Evolutionary conservation across 1,140 invertebrate species (phyloP), one percentile per base, ranked within the genome.

Genomic region (Nephila pilipes): DNA sequence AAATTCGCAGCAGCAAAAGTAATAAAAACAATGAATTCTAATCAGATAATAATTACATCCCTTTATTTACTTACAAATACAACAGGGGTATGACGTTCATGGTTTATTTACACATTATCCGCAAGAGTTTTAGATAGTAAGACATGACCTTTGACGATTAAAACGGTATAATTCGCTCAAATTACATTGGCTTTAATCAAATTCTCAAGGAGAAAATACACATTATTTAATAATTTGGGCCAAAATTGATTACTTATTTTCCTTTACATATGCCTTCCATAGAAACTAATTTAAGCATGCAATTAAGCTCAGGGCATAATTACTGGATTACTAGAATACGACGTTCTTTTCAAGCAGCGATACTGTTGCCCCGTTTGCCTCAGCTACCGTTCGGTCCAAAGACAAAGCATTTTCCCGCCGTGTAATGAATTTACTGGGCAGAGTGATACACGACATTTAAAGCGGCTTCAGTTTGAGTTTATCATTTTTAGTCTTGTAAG

Each of bases 391-490:
- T 14, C 29, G 6, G 2, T 80, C 38, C 22, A n/a, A 20, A 12
- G 60, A 91, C 89, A 91, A 91, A 63, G 79, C 46, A 25, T 57
- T 29, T n/a, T 63, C 55, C 89, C 58, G 36, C 89, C 89, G 83
- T 91, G 83, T 91, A 91, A 83, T 54, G 36, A 91, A 57, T 91
- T 91, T 91, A 91, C 79, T 83, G 89, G 83, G 69, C 12, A 79
- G 89, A 91, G 65, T 83, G 89, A 91, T 91, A n/a, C n/a, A 79
- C 89, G 89, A 91, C 89, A 91, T 91, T 91, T 91, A 91, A 83
- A 91, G 79, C 58, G 55, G n/a, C 89, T 83, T 91, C 89, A 57
- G 89, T 54, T 83, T 46, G 54, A 83, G 55, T 83, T 91, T 63
- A 83, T 83, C 89, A 91, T 91, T 91, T 65, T 91, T 91, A 83